Base-by-base conservation (phyloP, 1,140 invertebrate species). In the Neodiprion virginianus region DNA sequence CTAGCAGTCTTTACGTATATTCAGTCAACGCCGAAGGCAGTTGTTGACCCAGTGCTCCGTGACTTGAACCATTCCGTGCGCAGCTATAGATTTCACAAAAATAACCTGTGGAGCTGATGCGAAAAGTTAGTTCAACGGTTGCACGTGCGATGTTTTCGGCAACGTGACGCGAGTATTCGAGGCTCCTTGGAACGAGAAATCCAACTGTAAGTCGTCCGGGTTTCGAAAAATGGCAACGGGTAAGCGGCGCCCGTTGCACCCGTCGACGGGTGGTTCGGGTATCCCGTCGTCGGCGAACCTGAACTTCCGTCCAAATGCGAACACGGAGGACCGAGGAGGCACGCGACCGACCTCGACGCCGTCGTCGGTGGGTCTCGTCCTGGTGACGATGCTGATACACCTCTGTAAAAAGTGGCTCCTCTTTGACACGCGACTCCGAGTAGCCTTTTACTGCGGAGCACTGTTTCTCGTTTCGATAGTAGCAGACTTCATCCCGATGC, bases 321-420 rank as follows among this genome's bases (percentile, higher is more conserved):
- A 81, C 3, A 90, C 89, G 74, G 86, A 87, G 69, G 84, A 82
- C 69, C 81, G 87, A 74, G 91, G 88, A 85, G 93, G 93, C 69
- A 95, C 92, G 3, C 92, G 93, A 83, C 95, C 96, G 3, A 93
- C 96, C 8, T 91, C 95, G 28, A 92, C 95, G 68, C 96, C 96
- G 47, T 93, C 93, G 3, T 95, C 96, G 40, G 89, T 98, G 48
- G 90, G 92, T 73, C 93, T 97, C 86, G 92, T 97, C 69, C 85
- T 98, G 1, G 88, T 94, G 10, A 92, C 96, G 83, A 93, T 97
- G 88, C 85, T 97, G n/a, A 89, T 98, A 82, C 94, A 96, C 83
- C 81, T 96, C 53, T 98, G 96, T 84, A 95, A 95, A 82, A 97
- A 95, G 82, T 91, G 94, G 1, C 88, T 98, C 48, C 95, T 98